Conservation (phyloP, 2,888 invertebrate genomes). For the Epinotia nisella region DNA sequence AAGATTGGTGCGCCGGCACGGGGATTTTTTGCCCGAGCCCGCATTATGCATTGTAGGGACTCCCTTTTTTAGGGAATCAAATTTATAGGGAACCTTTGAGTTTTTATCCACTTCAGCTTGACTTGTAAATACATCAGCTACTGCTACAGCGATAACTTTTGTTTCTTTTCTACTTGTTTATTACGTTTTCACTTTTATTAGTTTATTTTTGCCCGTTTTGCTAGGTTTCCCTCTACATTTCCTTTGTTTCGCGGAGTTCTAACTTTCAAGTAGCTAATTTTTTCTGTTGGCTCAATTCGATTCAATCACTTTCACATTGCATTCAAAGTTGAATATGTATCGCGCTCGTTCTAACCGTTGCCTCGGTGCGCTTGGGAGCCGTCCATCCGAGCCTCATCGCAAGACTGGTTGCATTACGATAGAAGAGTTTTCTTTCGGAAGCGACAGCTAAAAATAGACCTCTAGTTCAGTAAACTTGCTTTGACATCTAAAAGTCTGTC, state of each 20-base stretch:
- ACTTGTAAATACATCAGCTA: conserved; percentile 22
- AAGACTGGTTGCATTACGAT: too few relatives aligned
- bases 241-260: neutral
- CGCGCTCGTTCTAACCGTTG: too few relatives aligned
- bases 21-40: conserved; percentile 13
- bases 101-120: conserved; percentile 34
- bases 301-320: neutral
- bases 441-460: too few relatives aligned
- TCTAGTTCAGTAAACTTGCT: neutral
- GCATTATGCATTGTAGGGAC: conserved; percentile 21
- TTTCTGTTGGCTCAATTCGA: neutral
- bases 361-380: too few relatives aligned
- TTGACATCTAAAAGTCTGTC: neutral
- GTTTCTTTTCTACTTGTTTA: conserved; percentile 4
- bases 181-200: conserved; percentile 8
- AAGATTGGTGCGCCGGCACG: conserved; percentile 25
- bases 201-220: conserved; percentile 9
- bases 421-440: too few relatives aligned
- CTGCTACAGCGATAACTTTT: neutral
- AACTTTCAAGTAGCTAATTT: conserved; percentile 1
- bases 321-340: neutral
- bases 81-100: conserved; percentile 37
- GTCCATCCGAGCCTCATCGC: too few relatives aligned
- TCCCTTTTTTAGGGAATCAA: conserved; percentile 17
- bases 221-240: conserved; percentile 1